phyloP scores from a whole-genome alignment of 2,113 vertebrate species.

The Festucalex cinctus region DNA sequence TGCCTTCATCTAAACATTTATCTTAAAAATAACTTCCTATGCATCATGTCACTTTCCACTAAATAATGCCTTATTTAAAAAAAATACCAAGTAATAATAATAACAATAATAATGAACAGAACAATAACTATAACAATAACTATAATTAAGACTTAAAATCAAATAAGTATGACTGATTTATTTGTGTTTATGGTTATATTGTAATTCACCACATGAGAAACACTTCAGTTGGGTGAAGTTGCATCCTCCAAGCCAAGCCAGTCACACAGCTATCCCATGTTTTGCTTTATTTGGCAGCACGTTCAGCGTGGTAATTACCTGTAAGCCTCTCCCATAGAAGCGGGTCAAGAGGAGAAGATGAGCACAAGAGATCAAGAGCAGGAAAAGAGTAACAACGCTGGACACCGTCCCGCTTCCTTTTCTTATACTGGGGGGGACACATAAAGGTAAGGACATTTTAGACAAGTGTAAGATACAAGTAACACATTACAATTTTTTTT shows the following conservation, averaged over 20 bases:
- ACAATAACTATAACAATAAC: too few species aligned
- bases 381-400: neutral
- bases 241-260: neutral
- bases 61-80: too few species aligned
- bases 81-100: too few species aligned
- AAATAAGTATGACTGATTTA: too few species aligned
- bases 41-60: too few species aligned
- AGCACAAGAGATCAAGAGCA: neutral
- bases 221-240: neutral
- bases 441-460: neutral
- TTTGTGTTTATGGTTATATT: too few species aligned
- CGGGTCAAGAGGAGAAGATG: slow-evolving; percentile 26
- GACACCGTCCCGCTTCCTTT: neutral
- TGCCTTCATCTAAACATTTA: too few species aligned
- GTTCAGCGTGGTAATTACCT: slow-evolving; percentile 43
- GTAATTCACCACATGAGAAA: neutral
- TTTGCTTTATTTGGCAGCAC: slow-evolving; percentile 37
- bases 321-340: slow-evolving; percentile 43
- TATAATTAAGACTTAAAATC: too few species aligned
- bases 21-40: too few species aligned
- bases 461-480: neutral
- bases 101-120: too few species aligned
- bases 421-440: slow-evolving; percentile 1
- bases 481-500: neutral
- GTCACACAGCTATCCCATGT: slow-evolving; percentile 27